These are phyloP conservation scores for Cygnus atratus DNA, from an alignment of 2,113 vertebrate genomes.

Conservation along the genomic window DNA sequence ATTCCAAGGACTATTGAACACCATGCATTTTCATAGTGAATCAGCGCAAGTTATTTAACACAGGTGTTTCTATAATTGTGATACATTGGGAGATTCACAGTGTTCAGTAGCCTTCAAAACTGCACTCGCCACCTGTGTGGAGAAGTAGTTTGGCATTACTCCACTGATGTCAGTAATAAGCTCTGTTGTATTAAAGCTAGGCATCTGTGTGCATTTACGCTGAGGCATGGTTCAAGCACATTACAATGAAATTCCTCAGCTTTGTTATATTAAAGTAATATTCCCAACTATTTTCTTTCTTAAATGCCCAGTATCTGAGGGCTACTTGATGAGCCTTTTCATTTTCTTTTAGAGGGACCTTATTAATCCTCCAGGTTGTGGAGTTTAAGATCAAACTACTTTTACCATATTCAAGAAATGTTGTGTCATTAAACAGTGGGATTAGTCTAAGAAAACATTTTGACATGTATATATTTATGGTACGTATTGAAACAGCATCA, in stretches of 20 bases:
- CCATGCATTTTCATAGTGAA: conserved; percentile 67
- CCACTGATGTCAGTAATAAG: not conserved
- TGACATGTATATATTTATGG: not conserved
- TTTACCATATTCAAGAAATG: not conserved
- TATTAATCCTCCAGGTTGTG: not conserved
- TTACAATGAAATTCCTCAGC: not conserved
- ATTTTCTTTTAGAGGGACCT: not conserved
- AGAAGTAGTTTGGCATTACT: not conserved
- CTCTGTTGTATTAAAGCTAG: not conserved
- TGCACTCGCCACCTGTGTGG: conserved; percentile 24
- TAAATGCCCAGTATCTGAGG: not conserved
- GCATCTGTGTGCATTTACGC: not conserved
- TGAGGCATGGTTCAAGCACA: not conserved
- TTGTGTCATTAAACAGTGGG: not conserved
- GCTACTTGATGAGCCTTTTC: not conserved
- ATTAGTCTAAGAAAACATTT: not conserved
- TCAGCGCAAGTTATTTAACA: conserved; percentile 63
- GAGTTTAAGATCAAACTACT: not conserved
- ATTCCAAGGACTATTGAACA: conserved; percentile 66
- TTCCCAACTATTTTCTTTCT: not conserved
- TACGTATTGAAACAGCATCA: not conserved
- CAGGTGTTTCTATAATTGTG: conserved; percentile 75
- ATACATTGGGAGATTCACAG: conserved; percentile 38
- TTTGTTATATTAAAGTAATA: not conserved
- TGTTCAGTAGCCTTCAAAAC: conserved; percentile 49